Evolutionary conservation across 2,888 invertebrate species (phyloP), one percentile per base, ranked within the genome.

Genomic region (Calliopum simillimum): DNA sequence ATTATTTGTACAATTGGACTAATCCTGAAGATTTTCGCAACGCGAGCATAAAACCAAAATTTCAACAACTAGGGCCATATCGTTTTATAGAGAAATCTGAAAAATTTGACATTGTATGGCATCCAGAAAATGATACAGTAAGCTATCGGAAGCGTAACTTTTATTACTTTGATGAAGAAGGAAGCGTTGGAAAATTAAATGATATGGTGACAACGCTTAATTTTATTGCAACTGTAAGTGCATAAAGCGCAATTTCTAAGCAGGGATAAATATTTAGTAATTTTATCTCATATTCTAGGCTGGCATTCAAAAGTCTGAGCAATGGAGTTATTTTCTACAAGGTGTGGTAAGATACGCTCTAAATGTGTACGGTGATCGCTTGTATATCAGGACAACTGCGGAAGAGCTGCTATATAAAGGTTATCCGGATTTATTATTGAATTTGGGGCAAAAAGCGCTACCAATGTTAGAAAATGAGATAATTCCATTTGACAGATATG

Each of bases 1-100:
- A 93, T 58, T 91, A 89, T 80, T 87, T 93, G 74, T 93, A 90
- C 83, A 93, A 93, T 83, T 93, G 93, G 93, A 93, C 93, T 3
- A 93, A 93, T 81, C 88, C 92, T 0, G 88, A 90, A 8, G 87
- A 89, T 56, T 87, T 90, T 44, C 87, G 88, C 0, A 88, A 87
- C 74, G 85, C 84, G 3, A 77, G 79, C 2, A 72, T 76, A 0
- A 90, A 90, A 75, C 90, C 90, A 0, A 85, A 81, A 47, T 86
- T 91, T 23, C 80, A 84, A 68, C 81, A 88, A 78, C 73, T 88
- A 2, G 91, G 91, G 19, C 91, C 91, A 0, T 91, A 91, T 79
- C 85, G 88, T 1, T 92, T 88, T 81, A 89, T 87, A 0, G 93
- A 94, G 81, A 84, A 87, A 13, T 89, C 90, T 21, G 87, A 89